Evolutionary conservation across 1,140 invertebrate genomes (phyloP).

Genomic region (Lanistes nyassanus): DNA sequence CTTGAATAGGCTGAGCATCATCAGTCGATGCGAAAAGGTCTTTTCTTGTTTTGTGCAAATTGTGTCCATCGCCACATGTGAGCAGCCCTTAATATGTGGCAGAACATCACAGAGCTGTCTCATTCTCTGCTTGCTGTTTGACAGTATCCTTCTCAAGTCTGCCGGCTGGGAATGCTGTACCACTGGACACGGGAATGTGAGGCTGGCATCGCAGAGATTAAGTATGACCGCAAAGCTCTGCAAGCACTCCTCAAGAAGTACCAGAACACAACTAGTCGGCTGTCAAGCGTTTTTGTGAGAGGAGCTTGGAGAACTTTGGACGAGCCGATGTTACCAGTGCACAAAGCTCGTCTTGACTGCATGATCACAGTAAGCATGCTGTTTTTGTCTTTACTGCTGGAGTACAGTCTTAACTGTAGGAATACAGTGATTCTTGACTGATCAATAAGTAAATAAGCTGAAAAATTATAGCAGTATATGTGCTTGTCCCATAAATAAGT

Average conservation of each 20-base stretch:
- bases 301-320: slow-evolving; percentile 57
- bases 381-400: not conserved
- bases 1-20: too few relatives aligned
- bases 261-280: slow-evolving; percentile 49
- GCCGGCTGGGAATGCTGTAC: slow-evolving; percentile 60
- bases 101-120: too few relatives aligned
- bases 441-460: too few relatives aligned
- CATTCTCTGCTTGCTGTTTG: not conserved
- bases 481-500: too few relatives aligned
- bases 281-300: slow-evolving; percentile 49
- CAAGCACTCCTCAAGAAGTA: slow-evolving; percentile 58
- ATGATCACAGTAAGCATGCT: slow-evolving; percentile 52
- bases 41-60: too few relatives aligned
- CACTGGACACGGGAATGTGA: slow-evolving; percentile 67
- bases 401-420: too few relatives aligned
- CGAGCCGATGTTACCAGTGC: slow-evolving; percentile 61
- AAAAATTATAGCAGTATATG: too few relatives aligned
- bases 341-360: slow-evolving; percentile 60
- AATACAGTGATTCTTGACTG: too few relatives aligned
- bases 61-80: too few relatives aligned
- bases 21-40: too few relatives aligned
- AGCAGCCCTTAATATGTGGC: too few relatives aligned
- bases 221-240: slow-evolving; percentile 65
- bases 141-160: slow-evolving; percentile 66
- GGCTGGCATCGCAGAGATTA: slow-evolving; percentile 57